Percentiles rank a stretch among this genome's conserved stretches.
These are phyloP conservation scores for Leucoraja erinaceus DNA, from an alignment of 2,113 vertebrate genomes.

Conservation along the genomic window DNA sequence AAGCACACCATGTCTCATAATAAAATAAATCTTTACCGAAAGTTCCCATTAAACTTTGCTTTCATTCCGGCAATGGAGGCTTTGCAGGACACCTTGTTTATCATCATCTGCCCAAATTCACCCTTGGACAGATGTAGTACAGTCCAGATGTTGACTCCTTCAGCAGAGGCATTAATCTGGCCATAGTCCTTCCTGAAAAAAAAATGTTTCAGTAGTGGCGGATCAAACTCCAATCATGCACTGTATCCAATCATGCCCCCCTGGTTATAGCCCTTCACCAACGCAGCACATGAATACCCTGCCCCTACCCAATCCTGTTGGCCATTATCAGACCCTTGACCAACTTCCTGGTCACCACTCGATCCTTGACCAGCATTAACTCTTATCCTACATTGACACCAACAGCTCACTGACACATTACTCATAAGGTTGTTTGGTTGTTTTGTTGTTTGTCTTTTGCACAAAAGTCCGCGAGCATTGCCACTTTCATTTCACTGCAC, in stretches of 20 bases:
- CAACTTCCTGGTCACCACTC: background rate
- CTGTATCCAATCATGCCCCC: background rate
- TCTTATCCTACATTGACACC: background rate
- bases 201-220: background rate
- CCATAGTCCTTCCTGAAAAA: conserved; percentile 72
- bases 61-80: conserved; percentile 74
- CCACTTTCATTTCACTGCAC: no score
- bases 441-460: no score
- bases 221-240: no score
- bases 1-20: background rate
- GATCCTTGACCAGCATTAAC: background rate
- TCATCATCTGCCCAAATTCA: conserved; percentile 69
- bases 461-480: no score
- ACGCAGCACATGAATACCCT: no score
- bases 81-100: conserved; percentile 73
- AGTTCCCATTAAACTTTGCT: conserved; percentile 72
- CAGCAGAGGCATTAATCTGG: conserved; percentile 77
- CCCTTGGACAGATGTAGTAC: conserved; percentile 67
- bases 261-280: background rate
- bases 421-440: no score
- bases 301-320: background rate
- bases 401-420: no score
- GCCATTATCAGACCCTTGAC: no score
- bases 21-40: conserved; percentile 58
- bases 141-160: conserved; percentile 76